A percentile compares a stretch with the other conserved stretches of the same genome.
Conservation (phyloP, 2,113 vertebrate genomes). For the Etheostoma spectabile region DNA sequence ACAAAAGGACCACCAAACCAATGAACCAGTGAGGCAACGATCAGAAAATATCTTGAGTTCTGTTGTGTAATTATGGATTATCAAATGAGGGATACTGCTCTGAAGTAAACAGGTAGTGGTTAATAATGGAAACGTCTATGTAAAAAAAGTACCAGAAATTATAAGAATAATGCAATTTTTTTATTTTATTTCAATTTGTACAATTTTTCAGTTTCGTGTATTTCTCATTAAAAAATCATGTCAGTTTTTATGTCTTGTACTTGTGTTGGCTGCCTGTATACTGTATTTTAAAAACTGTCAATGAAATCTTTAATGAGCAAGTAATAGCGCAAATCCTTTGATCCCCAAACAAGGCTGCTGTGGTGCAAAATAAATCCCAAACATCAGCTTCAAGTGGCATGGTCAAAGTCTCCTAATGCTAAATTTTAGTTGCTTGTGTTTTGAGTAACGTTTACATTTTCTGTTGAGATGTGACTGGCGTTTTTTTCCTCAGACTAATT, state of each 20-base stretch:
- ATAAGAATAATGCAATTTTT: constrained; percentile 83
- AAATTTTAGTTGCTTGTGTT: not conserved
- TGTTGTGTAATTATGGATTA: constrained; percentile 71
- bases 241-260: constrained; percentile 80
- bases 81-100: constrained; percentile 61
- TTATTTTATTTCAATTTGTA: constrained; percentile 86
- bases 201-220: constrained; percentile 87
- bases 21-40: constrained; percentile 48
- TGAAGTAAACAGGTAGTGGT: constrained; percentile 72
- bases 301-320: constrained; percentile 20
- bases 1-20: constrained; percentile 51
- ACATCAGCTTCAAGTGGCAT: not conserved
- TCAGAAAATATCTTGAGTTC: constrained; percentile 58
- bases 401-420: not conserved
- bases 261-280: constrained; percentile 54
- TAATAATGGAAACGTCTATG: constrained; percentile 78
- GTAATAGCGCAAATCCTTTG: not conserved
- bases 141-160: constrained; percentile 83
- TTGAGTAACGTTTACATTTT: not conserved
- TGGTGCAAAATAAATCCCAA: not conserved
- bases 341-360: not conserved
- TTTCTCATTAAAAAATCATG: constrained; percentile 87
- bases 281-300: constrained; percentile 13
- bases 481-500: no score
- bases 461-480: not conserved